phyloP scores from a whole-genome alignment of 2,797 vertebrate genomes.

The Urocyon cinereoargenteus region DNA sequence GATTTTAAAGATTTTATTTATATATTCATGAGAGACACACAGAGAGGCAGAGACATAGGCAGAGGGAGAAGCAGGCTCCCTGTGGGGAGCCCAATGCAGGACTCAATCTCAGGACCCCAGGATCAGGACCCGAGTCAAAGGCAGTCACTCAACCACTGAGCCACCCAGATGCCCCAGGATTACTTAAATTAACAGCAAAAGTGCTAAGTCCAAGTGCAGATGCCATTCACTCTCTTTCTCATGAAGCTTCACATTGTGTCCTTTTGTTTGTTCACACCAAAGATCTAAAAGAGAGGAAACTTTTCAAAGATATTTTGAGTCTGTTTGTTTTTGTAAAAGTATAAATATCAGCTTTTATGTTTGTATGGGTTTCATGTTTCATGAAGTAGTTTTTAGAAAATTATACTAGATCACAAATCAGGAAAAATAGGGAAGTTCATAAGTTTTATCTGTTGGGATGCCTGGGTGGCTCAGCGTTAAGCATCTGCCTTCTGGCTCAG shows the following conservation, averaged over 20 bases:
- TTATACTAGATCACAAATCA: not conserved
- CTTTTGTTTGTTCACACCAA: not conserved
- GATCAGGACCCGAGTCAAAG: too few species aligned
- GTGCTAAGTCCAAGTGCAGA: not conserved
- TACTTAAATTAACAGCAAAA: not conserved
- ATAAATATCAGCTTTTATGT: not conserved
- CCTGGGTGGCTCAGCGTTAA: too few species aligned
- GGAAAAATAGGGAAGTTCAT: not conserved
- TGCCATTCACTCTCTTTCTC: not conserved
- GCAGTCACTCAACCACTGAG: too few species aligned
- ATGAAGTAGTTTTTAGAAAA: slow-evolving; percentile 17
- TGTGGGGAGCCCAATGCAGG: too few species aligned
- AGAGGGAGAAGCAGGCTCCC: too few species aligned
- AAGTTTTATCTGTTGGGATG: not conserved
- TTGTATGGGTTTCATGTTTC: not conserved
- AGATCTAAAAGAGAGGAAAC: not conserved
- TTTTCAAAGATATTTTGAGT: not conserved
- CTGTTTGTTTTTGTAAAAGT: slow-evolving; percentile 31
- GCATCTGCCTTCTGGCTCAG: too few species aligned
- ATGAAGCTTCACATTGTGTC: not conserved
- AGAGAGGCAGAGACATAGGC: too few species aligned
- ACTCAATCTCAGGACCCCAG: too few species aligned
- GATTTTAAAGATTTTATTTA: too few species aligned
- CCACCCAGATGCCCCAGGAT: not conserved
- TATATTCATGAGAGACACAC: too few species aligned